Evolutionary conservation across 1,140 invertebrate species (phyloP).

Genomic region (Thaumetopoea pityocampa): DNA sequence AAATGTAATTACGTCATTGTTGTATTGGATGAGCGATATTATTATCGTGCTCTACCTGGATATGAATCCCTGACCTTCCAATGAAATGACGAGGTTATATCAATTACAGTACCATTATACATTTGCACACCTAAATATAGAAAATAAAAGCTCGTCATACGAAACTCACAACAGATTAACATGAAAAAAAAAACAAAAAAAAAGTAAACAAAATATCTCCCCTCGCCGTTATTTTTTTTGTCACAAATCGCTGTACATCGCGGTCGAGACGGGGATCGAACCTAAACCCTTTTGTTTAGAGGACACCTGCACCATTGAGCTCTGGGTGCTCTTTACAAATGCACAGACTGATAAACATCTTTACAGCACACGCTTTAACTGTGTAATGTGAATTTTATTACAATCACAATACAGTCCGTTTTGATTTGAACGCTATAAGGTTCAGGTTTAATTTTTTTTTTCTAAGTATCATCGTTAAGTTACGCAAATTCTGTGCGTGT

Average conservation of each 20-base stretch:
- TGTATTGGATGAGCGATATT: no score
- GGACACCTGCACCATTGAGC: slow-evolving; percentile 63
- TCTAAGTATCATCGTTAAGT: slow-evolving; percentile 27
- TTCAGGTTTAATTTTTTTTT: no score
- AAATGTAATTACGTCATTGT: no score
- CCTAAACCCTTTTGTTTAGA: slow-evolving; percentile 57
- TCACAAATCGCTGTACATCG: slow-evolving; percentile 48
- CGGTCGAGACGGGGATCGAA: slow-evolving; percentile 47
- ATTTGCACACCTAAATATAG: slow-evolving; percentile 8
- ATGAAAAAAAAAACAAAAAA: no score
- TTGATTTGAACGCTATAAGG: neutral
- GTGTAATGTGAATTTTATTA: slow-evolving; percentile 10
- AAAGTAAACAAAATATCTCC: slow-evolving; percentile 29
- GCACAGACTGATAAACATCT: slow-evolving; percentile 42
- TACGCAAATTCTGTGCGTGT: slow-evolving; percentile 34
- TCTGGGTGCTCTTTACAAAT: slow-evolving; percentile 52
- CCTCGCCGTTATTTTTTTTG: slow-evolving; percentile 43
- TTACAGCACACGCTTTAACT: slow-evolving; percentile 11
- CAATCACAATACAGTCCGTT: slow-evolving; percentile 4
- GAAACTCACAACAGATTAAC: slow-evolving; percentile 27
- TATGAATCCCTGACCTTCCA: no score
- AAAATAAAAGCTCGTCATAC: slow-evolving; percentile 22
- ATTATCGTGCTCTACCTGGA: no score
- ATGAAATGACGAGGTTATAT: no score
- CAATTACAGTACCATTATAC: no score